Percentiles rank a stretch among this genome's conserved stretches.
These are phyloP conservation scores for Lasius platythorax DNA, from an alignment of 2,888 invertebrate species.

Conservation along the genomic window DNA sequence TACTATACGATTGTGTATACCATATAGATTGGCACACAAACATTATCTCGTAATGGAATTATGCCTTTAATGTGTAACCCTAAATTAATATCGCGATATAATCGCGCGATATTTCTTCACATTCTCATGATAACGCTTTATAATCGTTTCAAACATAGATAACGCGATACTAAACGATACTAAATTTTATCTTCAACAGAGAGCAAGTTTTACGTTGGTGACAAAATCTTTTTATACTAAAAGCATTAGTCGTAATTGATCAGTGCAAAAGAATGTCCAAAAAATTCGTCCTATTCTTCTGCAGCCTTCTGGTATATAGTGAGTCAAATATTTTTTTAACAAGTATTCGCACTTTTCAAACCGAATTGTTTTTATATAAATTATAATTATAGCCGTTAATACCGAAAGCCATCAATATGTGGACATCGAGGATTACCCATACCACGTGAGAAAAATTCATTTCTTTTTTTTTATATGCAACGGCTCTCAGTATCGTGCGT, in stretches of 20 bases:
- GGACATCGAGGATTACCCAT: conserved; percentile 63
- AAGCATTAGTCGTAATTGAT: conserved; percentile 9
- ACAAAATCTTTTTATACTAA: neutral
- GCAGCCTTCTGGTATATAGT: conserved; percentile 48
- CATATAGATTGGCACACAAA: neutral
- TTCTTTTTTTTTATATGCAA: conserved; percentile 1
- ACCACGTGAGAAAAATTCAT: conserved; percentile 65
- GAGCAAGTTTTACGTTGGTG: neutral
- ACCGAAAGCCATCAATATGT: conserved; percentile 38
- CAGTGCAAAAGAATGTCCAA: conserved; percentile 48
- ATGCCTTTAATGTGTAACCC: neutral
- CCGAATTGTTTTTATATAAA: conserved; percentile 40
- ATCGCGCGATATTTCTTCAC: conserved; percentile 51
- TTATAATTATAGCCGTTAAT: conserved; percentile 51
- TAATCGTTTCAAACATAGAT: conserved; percentile 45
- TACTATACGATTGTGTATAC: conserved; percentile 17
- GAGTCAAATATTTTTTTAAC: conserved; percentile 39
- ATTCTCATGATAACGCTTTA: conserved; percentile 32
- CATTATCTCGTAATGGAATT: conserved; percentile 16
- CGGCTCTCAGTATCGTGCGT: conserved; percentile 28
- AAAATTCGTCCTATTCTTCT: conserved; percentile 47
- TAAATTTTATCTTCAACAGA: neutral
- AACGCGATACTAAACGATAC: neutral
- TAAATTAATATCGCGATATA: conserved; percentile 45
- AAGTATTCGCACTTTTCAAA: neutral